Percentiles rank a stretch among this genome's conserved stretches.
Conservation (phyloP, 2,797 vertebrate genomes). For the Acanthurus tractus region DNA sequence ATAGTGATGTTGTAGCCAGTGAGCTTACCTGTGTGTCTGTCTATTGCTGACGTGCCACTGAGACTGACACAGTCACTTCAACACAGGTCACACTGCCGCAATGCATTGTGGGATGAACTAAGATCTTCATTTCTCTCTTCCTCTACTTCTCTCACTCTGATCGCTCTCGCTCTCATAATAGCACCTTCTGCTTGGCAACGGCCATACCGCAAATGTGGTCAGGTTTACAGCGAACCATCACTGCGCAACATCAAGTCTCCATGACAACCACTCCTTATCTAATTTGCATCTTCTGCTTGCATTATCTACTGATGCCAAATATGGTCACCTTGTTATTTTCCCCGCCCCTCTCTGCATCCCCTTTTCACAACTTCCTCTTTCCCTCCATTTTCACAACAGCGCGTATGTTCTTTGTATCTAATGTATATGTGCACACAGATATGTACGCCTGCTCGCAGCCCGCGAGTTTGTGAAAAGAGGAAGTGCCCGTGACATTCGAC, state of each 20-base stretch:
- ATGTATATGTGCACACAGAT: not conserved
- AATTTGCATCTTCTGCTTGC: constrained; percentile 85
- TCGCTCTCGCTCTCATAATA: constrained; percentile 77
- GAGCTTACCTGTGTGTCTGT: constrained; percentile 83
- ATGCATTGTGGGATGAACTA: constrained; percentile 81
- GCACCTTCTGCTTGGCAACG: constrained; percentile 83
- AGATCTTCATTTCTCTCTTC: constrained; percentile 73
- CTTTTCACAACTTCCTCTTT: constrained; percentile 73
- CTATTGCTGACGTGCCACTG: constrained; percentile 79
- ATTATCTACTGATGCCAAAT: constrained; percentile 81
- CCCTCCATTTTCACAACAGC: constrained; percentile 64
- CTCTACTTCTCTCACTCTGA: constrained; percentile 66
- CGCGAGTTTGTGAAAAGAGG: constrained; percentile 69
- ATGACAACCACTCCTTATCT: constrained; percentile 86
- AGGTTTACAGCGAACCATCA: constrained; percentile 80
- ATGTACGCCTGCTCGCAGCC: constrained; percentile 7
- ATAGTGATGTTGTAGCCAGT: constrained; percentile 13
- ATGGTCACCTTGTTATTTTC: constrained; percentile 67
- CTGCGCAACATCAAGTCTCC: constrained; percentile 83
- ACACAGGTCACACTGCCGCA: constrained; percentile 76
- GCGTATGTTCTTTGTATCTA: constrained; percentile 21
- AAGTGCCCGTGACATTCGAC: constrained; percentile 70
- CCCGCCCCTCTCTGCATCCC: constrained; percentile 61
- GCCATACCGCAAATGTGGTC: constrained; percentile 81
- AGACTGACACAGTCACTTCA: constrained; percentile 72